Evolutionary conservation across 2,113 vertebrate species (phyloP).

Genomic region (Choloepus hoffmanni): DNA sequence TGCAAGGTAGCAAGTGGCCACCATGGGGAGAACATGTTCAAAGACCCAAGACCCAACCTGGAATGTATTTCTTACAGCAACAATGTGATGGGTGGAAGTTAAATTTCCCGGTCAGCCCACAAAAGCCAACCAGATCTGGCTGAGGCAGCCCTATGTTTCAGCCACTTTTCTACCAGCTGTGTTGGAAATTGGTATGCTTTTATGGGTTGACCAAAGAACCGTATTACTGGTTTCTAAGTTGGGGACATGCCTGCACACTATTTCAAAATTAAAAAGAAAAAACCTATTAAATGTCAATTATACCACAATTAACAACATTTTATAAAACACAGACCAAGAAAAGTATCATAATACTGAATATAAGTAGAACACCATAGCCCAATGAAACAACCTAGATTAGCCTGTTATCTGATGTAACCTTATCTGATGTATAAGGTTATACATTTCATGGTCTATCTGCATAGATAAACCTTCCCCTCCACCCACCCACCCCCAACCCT

Average conservation of each 20-base stretch:
- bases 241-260: constrained; percentile 44
- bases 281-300: constrained; percentile 10
- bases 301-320: constrained; percentile 52
- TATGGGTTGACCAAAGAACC: not conserved
- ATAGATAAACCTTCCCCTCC: constrained; percentile 76
- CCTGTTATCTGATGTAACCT: constrained; percentile 64
- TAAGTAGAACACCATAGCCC: constrained; percentile 70
- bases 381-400: constrained; percentile 73
- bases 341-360: constrained; percentile 83
- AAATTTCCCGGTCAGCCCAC: not conserved
- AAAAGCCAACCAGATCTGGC: not conserved
- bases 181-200: not conserved
- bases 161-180: not conserved
- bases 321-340: constrained; percentile 73
- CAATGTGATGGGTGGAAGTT: no score
- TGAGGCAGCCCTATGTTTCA: not conserved
- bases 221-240: constrained; percentile 2
- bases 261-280: constrained; percentile 15
- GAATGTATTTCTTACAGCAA: constrained; percentile 51
- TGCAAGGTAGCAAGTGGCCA: not conserved
- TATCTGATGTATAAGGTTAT: constrained; percentile 43
- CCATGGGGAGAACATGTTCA: not conserved
- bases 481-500: constrained; percentile 7
- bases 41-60: not conserved
- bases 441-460: constrained; percentile 82